Evolutionary conservation across 1,140 invertebrate species (phyloP).

Genomic region (Pseudomyrmex sp.): DNA sequence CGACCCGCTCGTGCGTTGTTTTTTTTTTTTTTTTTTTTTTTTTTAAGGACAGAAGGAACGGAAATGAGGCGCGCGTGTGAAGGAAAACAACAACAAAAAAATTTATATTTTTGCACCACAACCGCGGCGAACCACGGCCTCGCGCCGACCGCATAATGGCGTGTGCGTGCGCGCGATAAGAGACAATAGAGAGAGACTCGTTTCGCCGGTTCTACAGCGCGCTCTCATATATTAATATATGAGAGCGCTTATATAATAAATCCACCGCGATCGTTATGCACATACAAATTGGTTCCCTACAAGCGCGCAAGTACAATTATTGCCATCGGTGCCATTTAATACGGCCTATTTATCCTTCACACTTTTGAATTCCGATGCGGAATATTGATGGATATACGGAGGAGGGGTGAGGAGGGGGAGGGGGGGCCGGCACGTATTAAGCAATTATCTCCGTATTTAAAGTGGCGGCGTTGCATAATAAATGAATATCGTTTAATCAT

Average conservation of each 20-base stretch:
- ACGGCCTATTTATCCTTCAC: slow-evolving; percentile 25
- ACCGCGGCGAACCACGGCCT: not conserved
- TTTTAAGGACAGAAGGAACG: not conserved
- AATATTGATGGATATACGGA: slow-evolving; percentile 30
- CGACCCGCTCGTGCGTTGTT: too few relatives aligned
- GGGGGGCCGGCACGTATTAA: not conserved
- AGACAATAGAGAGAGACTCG: slow-evolving; percentile 37
- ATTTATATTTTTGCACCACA: slow-evolving; percentile 24
- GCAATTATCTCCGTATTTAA: slow-evolving; percentile 43
- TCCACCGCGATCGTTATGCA: slow-evolving; percentile 1
- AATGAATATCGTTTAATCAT: slow-evolving; percentile 49
- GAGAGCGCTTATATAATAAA: slow-evolving; percentile 4
- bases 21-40: too few relatives aligned
- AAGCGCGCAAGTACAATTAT: slow-evolving; percentile 12
- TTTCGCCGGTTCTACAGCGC: slow-evolving; percentile 13
- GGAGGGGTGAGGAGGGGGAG: not conserved
- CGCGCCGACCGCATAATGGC: not conserved
- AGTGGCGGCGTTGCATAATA: slow-evolving; percentile 11
- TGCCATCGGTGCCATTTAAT: slow-evolving; percentile 13
- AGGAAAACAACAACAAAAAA: slow-evolving; percentile 26
- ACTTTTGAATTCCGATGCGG: slow-evolving; percentile 27
- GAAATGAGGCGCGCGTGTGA: not conserved
- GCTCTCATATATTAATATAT: not conserved
- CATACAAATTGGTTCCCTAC: slow-evolving; percentile 20
- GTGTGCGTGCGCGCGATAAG: slow-evolving; percentile 14